Evolutionary conservation across 1,140 invertebrate species (phyloP), one percentile per base, ranked within the genome.

Genomic region (Leptinotarsa defecta): DNA sequence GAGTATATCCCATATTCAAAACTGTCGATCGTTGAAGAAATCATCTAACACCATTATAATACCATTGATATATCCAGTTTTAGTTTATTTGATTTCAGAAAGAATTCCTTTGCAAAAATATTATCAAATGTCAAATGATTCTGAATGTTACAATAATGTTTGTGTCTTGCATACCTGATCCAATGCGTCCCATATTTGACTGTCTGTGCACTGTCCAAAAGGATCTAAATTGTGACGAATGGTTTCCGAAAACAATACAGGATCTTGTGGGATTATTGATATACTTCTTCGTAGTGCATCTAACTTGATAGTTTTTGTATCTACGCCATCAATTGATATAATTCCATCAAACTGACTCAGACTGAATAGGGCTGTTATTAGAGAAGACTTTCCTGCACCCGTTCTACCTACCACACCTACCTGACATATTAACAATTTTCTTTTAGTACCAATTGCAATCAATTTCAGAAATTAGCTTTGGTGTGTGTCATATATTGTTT

Each of bases 301-400:
- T 13, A 92, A 81, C 11, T 89, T 87, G 77, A 91, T 87, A 52
- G 87, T 85, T 2, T 84, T 84, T 71, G 88, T 91, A 48, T 91
- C 87, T 0, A 90, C 73, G 5, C 85, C 87, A 77, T 91, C 89
- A 71, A 94, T 91, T 3, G 82, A 78, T 63, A 91, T 88, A 20
- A 82, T 79, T 3, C 91, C 92, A 48, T 88, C 87, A 52, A 91
- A 87, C 81, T 91, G 90, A 3, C 89, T 89, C 71, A 97, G 81
- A 68, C 95, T 88, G 81, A 97, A 96, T 1, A 97, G 83, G 1
- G 94, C 92, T 48, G 92, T 87, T 72, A 96, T 94, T 3, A 98
- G 86, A 0, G 95, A 96, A 0, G 94, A 95, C 85, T 98, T 98
- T 17, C 96, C 96, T 48, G 96, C 95, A 1, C 96, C 96, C 13